These are phyloP conservation scores for Brachirus orientalis DNA, from an alignment of 2,113 vertebrate species.

Conservation along the genomic window DNA sequence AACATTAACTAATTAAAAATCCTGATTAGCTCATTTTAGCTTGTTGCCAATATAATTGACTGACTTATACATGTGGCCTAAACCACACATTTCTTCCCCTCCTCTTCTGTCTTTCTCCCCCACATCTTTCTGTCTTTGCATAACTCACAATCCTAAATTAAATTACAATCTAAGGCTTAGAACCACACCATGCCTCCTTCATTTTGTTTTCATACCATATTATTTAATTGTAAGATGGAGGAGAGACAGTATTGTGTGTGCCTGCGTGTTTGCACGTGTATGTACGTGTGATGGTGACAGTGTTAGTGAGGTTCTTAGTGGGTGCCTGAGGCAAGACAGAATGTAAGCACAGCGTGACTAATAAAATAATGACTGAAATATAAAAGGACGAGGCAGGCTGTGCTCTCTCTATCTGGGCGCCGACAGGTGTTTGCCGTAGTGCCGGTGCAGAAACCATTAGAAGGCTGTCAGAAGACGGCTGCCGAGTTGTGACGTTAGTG, in stretches of 20 bases:
- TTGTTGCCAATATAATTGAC: too few species aligned
- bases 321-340: slow-evolving; percentile 65
- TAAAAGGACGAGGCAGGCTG: slow-evolving; percentile 60
- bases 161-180: slow-evolving; percentile 42
- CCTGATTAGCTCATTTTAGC: too few species aligned
- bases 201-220: slow-evolving; percentile 55
- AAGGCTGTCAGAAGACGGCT: slow-evolving; percentile 58
- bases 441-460: slow-evolving; percentile 64
- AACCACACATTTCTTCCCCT: too few species aligned
- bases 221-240: slow-evolving; percentile 37
- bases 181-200: slow-evolving; percentile 50
- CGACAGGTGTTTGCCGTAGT: slow-evolving; percentile 72
- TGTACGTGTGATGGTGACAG: neutral
- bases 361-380: slow-evolving; percentile 80
- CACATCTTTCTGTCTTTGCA: slow-evolving; percentile 28
- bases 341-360: slow-evolving; percentile 76
- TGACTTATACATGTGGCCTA: too few species aligned
- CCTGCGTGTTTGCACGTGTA: neutral
- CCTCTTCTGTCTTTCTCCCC: too few species aligned
- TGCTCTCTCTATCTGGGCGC: slow-evolving; percentile 53
- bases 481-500: slow-evolving; percentile 45
- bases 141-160: neutral
- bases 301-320: slow-evolving; percentile 35
- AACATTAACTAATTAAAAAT: too few species aligned
- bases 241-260: neutral